Base-by-base conservation (phyloP, 2,888 invertebrate species). In the Hirtodrosophila trivittata region DNA sequence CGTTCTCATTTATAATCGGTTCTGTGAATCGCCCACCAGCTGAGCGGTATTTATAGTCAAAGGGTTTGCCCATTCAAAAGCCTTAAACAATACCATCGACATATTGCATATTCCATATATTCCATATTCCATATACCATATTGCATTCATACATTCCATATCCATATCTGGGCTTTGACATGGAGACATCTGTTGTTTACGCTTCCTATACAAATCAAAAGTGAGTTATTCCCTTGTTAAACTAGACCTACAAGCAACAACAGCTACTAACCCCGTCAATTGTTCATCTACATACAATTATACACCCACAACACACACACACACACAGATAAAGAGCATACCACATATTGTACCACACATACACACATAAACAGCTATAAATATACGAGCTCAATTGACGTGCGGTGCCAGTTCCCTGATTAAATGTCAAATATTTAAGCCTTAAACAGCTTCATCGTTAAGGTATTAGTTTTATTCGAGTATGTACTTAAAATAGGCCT, bases 121-220 rank as follows among this genome's bases (percentile, higher is more conserved):
- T 51, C 12, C 30, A 50, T 10, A 28, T 30, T 16, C n/a, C 35
- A 42, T 10, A 25, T 26, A 8, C 9, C 43, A 49, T 35, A 42
- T 28, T 39, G n/a, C 13, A 28, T 13, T 21, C 5, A 2, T 21
- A 21, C 5, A 21, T 21, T 21, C 18, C 18, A 21, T 21, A 21
- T 21, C 30, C 50, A 12, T 12, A 12, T 42, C 41, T 50, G 57
- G 50, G 37, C 21, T 12, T 7, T 6, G 33, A 16, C 46, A 38
- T n/a, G n/a, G 26, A 45, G 41, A 39, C 55, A 59, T 39, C 69
- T 52, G 55, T 65, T 69, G 51, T 58, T 49, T 37, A 21, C 51
- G 12, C 49, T 13, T 12, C 13, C 50, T 46, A 32, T 60, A 42
- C 59, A 59, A 56, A 65, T 65, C 59, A 50, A 46, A 46, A 46